phyloP scores from a whole-genome alignment of 2,797 vertebrate genomes.

The Sylvia borin region DNA sequence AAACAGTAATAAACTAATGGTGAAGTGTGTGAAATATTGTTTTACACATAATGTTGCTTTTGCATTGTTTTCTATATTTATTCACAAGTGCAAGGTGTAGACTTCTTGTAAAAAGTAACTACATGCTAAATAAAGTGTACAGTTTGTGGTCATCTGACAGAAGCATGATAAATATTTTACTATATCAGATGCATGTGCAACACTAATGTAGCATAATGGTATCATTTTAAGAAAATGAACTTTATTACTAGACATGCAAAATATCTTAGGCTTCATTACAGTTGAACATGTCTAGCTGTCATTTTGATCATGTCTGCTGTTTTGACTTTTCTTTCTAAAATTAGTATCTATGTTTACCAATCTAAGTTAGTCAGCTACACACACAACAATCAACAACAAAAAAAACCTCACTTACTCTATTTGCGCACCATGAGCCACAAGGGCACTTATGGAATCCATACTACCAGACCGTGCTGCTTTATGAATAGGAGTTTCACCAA shows the following conservation, averaged over 20 bases:
- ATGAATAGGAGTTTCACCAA: constrained; percentile 94
- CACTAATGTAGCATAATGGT: neutral
- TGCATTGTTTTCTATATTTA: constrained; percentile 46
- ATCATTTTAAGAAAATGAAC: neutral
- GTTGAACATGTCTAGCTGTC: constrained; percentile 28
- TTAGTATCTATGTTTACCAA: constrained; percentile 46
- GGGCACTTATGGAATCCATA: constrained; percentile 91
- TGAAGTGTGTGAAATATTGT: neutral
- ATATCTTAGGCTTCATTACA: neutral
- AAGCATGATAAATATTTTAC: neutral
- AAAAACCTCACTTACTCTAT: constrained; percentile 88
- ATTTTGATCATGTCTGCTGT: neutral
- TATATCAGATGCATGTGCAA: neutral
- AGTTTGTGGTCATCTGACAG: neutral
- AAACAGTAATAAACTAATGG: constrained; percentile 59
- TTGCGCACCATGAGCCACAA: constrained; percentile 90
- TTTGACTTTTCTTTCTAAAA: constrained; percentile 23
- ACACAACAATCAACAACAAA: constrained; percentile 56
- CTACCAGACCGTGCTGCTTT: constrained; percentile 96
- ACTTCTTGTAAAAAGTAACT: neutral
- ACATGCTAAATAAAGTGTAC: neutral
- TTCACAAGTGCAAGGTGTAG: neutral
- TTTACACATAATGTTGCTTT: constrained; percentile 19
- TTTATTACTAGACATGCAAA: constrained; percentile 49
- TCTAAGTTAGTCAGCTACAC: constrained; percentile 68